Evolutionary conservation across 2,113 vertebrate genomes (phyloP).

Genomic region (Sylvilagus bachmani): DNA sequence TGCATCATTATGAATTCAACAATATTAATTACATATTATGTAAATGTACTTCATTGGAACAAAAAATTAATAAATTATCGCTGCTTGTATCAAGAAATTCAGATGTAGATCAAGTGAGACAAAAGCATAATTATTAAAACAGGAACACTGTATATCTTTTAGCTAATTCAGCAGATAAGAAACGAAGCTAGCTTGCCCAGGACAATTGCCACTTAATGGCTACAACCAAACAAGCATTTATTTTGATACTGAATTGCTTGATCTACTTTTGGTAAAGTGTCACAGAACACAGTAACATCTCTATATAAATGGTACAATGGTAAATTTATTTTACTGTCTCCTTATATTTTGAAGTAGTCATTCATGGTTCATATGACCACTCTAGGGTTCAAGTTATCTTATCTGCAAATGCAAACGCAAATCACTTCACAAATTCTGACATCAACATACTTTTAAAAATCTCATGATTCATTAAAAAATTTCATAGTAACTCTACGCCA

Average conservation of each 20-base stretch:
- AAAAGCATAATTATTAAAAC: background rate
- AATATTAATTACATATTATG: background rate
- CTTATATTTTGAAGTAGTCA: constrained; percentile 76
- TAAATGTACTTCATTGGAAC: background rate
- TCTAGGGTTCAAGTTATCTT: constrained; percentile 80
- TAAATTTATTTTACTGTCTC: constrained; percentile 66
- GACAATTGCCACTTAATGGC: background rate
- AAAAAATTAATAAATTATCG: background rate
- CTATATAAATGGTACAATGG: constrained; percentile 55
- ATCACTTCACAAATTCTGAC: constrained; percentile 67
- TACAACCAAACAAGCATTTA: background rate
- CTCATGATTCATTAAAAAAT: constrained; percentile 79
- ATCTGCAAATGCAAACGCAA: constrained; percentile 75
- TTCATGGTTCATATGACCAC: constrained; percentile 70
- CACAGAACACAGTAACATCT: constrained; percentile 14
- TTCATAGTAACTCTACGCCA: constrained; percentile 67
- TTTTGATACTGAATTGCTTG: background rate
- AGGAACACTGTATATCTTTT: background rate
- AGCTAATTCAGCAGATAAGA: background rate
- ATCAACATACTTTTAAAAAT: constrained; percentile 71
- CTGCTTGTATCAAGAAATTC: background rate
- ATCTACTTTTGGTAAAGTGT: constrained; percentile 39
- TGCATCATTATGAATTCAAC: background rate
- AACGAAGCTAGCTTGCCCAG: background rate
- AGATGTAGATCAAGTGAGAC: background rate